A percentile compares a stretch with the other conserved stretches of the same genome.
Evolutionary conservation across 23 tunicate genomes (phyloP).

Genomic region (Aplidium turbinatum): DNA sequence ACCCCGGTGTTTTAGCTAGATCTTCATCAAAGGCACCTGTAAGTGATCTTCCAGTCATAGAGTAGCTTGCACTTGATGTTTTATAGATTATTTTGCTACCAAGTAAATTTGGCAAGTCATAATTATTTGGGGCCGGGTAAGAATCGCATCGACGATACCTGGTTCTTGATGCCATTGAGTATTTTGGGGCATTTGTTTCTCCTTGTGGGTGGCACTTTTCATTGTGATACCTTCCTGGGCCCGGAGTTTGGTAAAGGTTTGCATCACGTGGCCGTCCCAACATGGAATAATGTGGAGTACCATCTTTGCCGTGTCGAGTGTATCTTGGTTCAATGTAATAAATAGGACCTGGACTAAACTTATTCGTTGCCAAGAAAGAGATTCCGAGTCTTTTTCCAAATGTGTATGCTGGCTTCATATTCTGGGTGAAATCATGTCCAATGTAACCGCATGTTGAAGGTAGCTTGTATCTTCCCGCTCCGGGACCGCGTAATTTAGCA

Average conservation of each 20-base stretch:
- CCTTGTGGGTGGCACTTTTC: conserved; percentile 80
- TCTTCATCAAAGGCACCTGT: conserved; percentile 74
- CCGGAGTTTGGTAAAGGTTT: conserved; percentile 70
- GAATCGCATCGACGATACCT: conserved; percentile 67
- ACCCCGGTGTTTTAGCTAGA: conserved; percentile 76
- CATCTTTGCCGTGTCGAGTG: conserved; percentile 83
- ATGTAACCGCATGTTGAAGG: conserved; percentile 90
- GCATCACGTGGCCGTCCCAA: conserved; percentile 65
- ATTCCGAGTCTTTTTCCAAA: conserved; percentile 78
- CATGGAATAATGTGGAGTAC: conserved; percentile 78
- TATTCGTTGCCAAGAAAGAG: conserved; percentile 44
- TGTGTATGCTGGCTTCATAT: conserved; percentile 78
- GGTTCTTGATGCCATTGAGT: conserved; percentile 80
- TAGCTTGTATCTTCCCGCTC: conserved; percentile 84
- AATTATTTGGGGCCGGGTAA: conserved; percentile 80
- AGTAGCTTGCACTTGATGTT: conserved; percentile 69
- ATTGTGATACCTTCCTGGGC: conserved; percentile 81
- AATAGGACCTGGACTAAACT: conserved; percentile 90
- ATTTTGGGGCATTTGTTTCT: conserved; percentile 74
- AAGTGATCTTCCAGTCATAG: conserved; percentile 68
- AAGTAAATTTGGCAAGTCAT: conserved; percentile 69
- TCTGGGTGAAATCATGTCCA: conserved; percentile 78
- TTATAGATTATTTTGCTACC: conserved; percentile 86
- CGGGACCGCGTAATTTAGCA: conserved; percentile 84
- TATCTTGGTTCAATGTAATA: conserved; percentile 67